Conservation (phyloP, 2,797 vertebrate genomes). For the Cryptoblepharus egeriae region DNA sequence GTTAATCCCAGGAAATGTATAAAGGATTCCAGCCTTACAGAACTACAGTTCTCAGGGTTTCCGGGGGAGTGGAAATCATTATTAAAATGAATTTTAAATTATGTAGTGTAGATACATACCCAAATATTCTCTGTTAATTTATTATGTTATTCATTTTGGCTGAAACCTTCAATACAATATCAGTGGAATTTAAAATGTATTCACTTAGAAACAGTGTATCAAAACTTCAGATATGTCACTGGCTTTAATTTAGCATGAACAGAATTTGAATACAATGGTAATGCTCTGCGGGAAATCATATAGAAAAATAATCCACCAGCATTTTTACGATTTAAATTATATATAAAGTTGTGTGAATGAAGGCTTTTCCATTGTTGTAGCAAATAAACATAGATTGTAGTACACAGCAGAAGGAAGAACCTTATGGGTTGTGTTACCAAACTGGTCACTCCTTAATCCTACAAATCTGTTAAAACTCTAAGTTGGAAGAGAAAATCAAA, state of each 20-base stretch:
- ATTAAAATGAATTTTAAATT: not conserved
- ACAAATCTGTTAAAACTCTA: conserved; percentile 15
- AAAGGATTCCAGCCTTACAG: not conserved
- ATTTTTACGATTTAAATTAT: not conserved
- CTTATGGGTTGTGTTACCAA: conserved; percentile 38
- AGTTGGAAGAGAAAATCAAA: conserved; percentile 16
- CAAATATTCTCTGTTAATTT: not conserved
- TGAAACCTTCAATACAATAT: not conserved
- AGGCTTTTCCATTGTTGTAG: not conserved
- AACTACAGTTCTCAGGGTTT: not conserved
- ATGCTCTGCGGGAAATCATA: not conserved
- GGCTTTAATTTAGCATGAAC: not conserved
- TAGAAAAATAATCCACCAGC: not conserved
- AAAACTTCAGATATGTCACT: not conserved
- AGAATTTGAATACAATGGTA: not conserved
- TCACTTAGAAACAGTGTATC: not conserved
- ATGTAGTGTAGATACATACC: not conserved
- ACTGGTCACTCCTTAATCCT: conserved; percentile 35
- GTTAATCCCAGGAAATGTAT: too few species aligned
- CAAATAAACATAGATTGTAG: conserved; percentile 23
- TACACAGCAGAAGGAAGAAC: conserved; percentile 26
- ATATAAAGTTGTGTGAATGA: not conserved
- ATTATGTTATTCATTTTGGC: not conserved
- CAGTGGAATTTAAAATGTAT: not conserved
- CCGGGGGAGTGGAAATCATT: not conserved